These are phyloP conservation scores for Halesus radiatus DNA, from an alignment of 1,140 invertebrate species.

Conservation along the genomic window DNA sequence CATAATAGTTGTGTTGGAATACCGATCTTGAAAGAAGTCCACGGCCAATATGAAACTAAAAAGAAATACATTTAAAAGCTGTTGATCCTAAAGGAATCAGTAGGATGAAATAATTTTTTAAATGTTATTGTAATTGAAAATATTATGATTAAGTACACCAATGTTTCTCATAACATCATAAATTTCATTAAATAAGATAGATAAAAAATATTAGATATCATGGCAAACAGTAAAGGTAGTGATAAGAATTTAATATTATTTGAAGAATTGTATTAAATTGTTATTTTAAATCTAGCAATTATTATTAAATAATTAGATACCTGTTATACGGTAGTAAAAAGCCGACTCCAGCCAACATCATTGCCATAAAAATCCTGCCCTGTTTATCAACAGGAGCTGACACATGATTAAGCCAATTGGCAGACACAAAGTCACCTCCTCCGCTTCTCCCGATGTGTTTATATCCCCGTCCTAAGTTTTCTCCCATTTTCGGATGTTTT, in stretches of 20 bases:
- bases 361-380: slow-evolving; percentile 83
- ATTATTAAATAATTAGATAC: slow-evolving; percentile 67
- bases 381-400: slow-evolving; percentile 81
- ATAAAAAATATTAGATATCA: too few relatives aligned
- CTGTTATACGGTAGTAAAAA: slow-evolving; percentile 93
- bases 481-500: slow-evolving; percentile 71
- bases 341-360: slow-evolving; percentile 89
- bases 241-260: too few relatives aligned
- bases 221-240: too few relatives aligned
- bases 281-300: not conserved
- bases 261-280: too few relatives aligned
- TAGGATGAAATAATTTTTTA: too few relatives aligned
- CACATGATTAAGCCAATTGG: slow-evolving; percentile 65
- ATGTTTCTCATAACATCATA: too few relatives aligned
- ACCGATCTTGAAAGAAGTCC: slow-evolving; percentile 89
- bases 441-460: slow-evolving; percentile 70
- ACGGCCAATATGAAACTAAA: slow-evolving; percentile 90
- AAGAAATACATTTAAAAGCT: slow-evolving; percentile 45
- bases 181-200: too few relatives aligned
- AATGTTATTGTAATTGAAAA: too few relatives aligned
- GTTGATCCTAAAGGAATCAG: too few relatives aligned
- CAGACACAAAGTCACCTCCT: slow-evolving; percentile 59
- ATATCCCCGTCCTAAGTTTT: slow-evolving; percentile 77
- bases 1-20: slow-evolving; percentile 86
- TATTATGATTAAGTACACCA: too few relatives aligned